Conservation (phyloP, 2,113 vertebrate species). For the Chlorodrepanis virens region DNA sequence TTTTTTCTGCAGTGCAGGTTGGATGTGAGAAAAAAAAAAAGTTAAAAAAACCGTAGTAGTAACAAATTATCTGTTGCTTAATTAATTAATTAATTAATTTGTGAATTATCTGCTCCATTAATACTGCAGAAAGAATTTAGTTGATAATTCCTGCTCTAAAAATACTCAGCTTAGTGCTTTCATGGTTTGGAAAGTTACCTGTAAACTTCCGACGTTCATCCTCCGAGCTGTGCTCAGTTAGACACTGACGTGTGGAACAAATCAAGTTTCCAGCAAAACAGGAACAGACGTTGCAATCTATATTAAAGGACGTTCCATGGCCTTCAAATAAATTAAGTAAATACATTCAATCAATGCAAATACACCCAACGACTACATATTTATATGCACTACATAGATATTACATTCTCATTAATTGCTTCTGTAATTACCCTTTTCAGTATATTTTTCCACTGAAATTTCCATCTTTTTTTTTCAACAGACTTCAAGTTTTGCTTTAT, state of each 20-base stretch:
- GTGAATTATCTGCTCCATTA: not conserved
- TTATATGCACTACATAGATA: not conserved
- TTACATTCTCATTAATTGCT: not conserved
- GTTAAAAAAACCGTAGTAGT: not conserved
- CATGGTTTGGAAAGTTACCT: constrained; percentile 67
- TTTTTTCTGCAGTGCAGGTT: not conserved
- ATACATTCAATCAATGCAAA: not conserved
- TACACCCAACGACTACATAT: not conserved
- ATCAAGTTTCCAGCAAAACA: constrained; percentile 89
- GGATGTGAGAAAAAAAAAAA: not conserved
- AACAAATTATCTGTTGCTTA: not conserved
- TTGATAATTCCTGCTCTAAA: not conserved
- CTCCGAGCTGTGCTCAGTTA: constrained; percentile 77
- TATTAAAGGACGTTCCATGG: constrained; percentile 85
- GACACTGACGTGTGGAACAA: constrained; percentile 87
- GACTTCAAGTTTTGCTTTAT: not conserved
- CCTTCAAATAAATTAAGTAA: constrained; percentile 67
- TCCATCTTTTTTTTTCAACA: not conserved
- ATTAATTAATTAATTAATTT: too few relatives aligned
- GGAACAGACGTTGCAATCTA: constrained; percentile 89
- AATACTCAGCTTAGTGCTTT: not conserved
- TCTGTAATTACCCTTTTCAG: not conserved
- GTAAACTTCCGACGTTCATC: constrained; percentile 82
- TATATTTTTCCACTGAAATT: not conserved
- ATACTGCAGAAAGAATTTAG: not conserved